A percentile compares a stretch with the other conserved stretches of the same genome.
Evolutionary conservation across 2,888 invertebrate genomes (phyloP).

Genomic region (Poecilus cupreus): DNA sequence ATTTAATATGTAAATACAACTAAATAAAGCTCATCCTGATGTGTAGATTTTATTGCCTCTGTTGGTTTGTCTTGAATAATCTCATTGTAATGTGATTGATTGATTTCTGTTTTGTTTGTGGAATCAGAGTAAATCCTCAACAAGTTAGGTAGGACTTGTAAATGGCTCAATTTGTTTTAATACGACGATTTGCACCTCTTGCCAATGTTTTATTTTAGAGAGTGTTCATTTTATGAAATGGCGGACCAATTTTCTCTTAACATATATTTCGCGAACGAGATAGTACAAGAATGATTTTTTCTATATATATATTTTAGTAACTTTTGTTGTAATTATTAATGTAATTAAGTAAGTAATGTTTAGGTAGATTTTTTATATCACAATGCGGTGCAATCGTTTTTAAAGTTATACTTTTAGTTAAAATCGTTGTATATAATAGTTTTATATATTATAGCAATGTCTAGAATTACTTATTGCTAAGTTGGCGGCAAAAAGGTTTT

Average conservation of each 20-base stretch:
- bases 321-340: slow-evolving; percentile 51
- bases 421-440: slow-evolving; percentile 56
- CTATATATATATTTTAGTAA: slow-evolving; percentile 49
- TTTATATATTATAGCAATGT: slow-evolving; percentile 50
- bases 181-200: slow-evolving; percentile 53
- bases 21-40: slow-evolving; percentile 24
- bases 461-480: slow-evolving; percentile 48
- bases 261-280: slow-evolving; percentile 38
- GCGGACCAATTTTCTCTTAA: slow-evolving; percentile 58
- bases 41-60: slow-evolving; percentile 45
- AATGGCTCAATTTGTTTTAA: slow-evolving; percentile 56
- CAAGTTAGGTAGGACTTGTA: slow-evolving; percentile 1
- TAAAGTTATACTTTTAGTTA: slow-evolving; percentile 47
- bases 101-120: slow-evolving; percentile 10
- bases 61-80: slow-evolving; percentile 31
- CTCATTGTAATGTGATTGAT: slow-evolving; percentile 53
- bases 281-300: slow-evolving; percentile 59
- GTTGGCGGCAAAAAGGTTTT: slow-evolving; percentile 54
- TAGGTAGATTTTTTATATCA: slow-evolving; percentile 57
- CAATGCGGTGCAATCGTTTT: slow-evolving; percentile 57
- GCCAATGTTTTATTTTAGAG: slow-evolving; percentile 44
- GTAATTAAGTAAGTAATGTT: slow-evolving; percentile 39
- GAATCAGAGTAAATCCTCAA: not conserved
- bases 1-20: slow-evolving; percentile 56
- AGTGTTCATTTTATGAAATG: slow-evolving; percentile 46